Conservation (phyloP, 2,797 vertebrate species). For the Perodicticus potto region DNA sequence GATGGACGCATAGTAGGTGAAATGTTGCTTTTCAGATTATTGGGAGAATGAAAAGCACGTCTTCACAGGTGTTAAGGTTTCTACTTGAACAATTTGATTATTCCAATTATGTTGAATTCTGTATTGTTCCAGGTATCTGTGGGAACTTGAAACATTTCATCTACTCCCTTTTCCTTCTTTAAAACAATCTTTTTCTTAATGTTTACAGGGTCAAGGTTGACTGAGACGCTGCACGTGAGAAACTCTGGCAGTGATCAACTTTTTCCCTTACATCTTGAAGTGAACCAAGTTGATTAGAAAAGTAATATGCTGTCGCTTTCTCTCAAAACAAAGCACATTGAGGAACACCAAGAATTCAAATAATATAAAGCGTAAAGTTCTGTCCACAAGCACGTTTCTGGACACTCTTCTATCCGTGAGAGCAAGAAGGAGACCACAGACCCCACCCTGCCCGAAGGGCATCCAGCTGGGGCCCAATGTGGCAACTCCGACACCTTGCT, state of each 20-base stretch:
- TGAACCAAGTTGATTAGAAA: constrained; percentile 61
- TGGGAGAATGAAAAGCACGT: constrained; percentile 26
- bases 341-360: background rate
- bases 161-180: constrained; percentile 82
- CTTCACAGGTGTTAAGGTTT: constrained; percentile 37
- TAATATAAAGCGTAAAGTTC: constrained; percentile 6
- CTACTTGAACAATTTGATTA: constrained; percentile 60
- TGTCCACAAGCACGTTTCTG: background rate
- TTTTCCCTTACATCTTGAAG: constrained; percentile 67
- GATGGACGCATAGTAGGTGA: constrained; percentile 9
- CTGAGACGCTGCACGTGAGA: constrained; percentile 81
- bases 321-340: background rate
- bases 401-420: background rate
- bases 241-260: constrained; percentile 76
- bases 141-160: constrained; percentile 81
- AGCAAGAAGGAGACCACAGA: background rate
- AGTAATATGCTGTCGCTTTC: background rate
- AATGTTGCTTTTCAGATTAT: constrained; percentile 35
- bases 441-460: background rate
- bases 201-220: constrained; percentile 84
- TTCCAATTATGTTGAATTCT: constrained; percentile 73
- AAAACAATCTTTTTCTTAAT: constrained; percentile 63
- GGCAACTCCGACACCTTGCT: background rate
- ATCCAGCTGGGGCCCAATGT: background rate
- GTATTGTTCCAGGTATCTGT: constrained; percentile 79